These are phyloP conservation scores for Syncerus caffer DNA, from an alignment of 2,797 vertebrate genomes.

Conservation along the genomic window DNA sequence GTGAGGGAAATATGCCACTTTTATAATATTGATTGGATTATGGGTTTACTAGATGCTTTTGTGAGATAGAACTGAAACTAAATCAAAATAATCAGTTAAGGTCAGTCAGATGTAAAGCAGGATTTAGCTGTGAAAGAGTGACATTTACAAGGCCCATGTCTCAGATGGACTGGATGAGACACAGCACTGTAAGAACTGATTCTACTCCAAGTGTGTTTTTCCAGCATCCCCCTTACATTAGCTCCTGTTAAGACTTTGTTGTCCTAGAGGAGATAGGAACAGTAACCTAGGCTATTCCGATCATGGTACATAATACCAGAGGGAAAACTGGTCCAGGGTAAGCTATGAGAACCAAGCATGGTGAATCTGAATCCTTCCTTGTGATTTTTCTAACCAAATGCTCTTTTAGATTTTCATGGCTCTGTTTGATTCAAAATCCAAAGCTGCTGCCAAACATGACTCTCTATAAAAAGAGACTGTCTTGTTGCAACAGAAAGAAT, in stretches of 20 bases:
- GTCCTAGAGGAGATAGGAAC: not conserved
- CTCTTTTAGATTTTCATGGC: not conserved
- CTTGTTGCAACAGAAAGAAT: not conserved
- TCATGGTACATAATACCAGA: not conserved
- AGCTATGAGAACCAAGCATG: not conserved
- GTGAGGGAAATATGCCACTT: not conserved
- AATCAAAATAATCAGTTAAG: not conserved
- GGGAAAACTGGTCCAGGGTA: not conserved
- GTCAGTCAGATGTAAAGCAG: not conserved
- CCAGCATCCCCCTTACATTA: not conserved
- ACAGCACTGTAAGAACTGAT: not conserved
- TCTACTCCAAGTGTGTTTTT: not conserved
- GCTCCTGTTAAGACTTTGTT: not conserved
- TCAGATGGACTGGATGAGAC: not conserved
- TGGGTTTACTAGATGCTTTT: not conserved
- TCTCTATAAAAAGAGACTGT: not conserved
- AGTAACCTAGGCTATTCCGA: not conserved
- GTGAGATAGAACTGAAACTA: not conserved
- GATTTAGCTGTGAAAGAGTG: not conserved
- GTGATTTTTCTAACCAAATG: not conserved
- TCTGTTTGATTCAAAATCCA: not conserved
- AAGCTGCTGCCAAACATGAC: not conserved
- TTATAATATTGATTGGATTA: not conserved
- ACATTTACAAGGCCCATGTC: not conserved
- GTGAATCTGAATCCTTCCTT: not conserved